Conservation (phyloP, 2,888 invertebrate genomes). For the Agonopterix alstromeriana region DNA sequence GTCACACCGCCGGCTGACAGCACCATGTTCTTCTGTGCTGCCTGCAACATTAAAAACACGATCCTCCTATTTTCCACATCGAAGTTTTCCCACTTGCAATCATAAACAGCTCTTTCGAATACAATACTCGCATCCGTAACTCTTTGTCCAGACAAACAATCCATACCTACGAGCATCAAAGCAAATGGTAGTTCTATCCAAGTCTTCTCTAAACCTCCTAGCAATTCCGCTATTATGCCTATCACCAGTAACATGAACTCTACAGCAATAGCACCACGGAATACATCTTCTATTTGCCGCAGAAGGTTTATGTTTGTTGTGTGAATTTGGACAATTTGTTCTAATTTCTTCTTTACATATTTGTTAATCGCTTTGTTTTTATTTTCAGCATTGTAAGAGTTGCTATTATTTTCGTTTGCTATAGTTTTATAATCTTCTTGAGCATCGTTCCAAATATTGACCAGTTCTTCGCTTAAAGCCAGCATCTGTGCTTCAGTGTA, state of each 20-base stretch:
- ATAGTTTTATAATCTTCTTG: background rate
- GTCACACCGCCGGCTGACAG: constrained; percentile 48
- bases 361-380: constrained; percentile 12
- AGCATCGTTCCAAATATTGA: constrained; percentile 34
- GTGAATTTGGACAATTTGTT: constrained; percentile 23
- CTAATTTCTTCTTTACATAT: constrained; percentile 16
- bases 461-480: constrained; percentile 36
- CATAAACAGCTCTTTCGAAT: constrained; percentile 42
- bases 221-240: constrained; percentile 26
- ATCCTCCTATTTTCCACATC: constrained; percentile 38
- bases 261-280: constrained; percentile 27
- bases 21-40: constrained; percentile 38
- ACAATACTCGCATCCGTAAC: constrained; percentile 37
- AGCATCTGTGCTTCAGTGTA: constrained; percentile 46
- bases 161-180: constrained; percentile 29
- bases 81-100: constrained; percentile 52
- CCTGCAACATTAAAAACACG: constrained; percentile 39
- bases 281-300: constrained; percentile 24
- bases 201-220: constrained; percentile 38
- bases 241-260: constrained; percentile 29
- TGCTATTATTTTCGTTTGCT: too few relatives aligned
- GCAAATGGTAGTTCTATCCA: constrained; percentile 36
- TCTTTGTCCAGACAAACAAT: constrained; percentile 45
- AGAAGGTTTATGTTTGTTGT: constrained; percentile 21
- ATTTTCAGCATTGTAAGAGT: too few relatives aligned